Evolutionary conservation across 1,140 invertebrate genomes (phyloP).

Genomic region (Drosophila eugracilis): DNA sequence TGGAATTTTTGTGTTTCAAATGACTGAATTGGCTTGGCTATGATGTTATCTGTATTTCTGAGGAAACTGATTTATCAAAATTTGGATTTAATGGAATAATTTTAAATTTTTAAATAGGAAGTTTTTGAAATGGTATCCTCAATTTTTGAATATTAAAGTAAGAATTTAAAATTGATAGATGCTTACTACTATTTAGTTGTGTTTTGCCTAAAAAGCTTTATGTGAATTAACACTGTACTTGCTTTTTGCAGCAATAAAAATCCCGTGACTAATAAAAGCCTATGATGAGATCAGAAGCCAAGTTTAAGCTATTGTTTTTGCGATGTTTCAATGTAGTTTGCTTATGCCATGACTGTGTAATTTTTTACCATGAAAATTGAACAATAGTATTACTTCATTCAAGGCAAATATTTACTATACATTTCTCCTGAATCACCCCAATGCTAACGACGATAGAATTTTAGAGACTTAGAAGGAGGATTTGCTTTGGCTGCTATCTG

Average conservation of each 20-base stretch:
- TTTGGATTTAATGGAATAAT: too few relatives aligned
- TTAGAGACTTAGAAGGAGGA: constrained; percentile 30
- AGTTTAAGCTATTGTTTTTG: constrained; percentile 24
- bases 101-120: too few relatives aligned
- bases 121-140: too few relatives aligned
- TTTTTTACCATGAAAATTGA: constrained; percentile 9
- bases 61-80: not conserved
- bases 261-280: constrained; percentile 10
- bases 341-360: constrained; percentile 16
- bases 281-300: constrained; percentile 31
- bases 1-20: not conserved
- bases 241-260: constrained; percentile 6
- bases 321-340: constrained; percentile 1
- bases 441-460: not conserved
- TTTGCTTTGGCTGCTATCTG: constrained; percentile 51
- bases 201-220: not conserved
- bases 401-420: not conserved
- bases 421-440: constrained; percentile 11
- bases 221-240: not conserved
- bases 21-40: not conserved
- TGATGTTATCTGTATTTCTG: too few relatives aligned
- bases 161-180: too few relatives aligned
- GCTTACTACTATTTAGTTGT: too few relatives aligned
- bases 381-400: constrained; percentile 24
- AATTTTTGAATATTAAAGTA: too few relatives aligned